Conservation (phyloP, 2,113 vertebrate species). For the Electrona antarctica region DNA sequence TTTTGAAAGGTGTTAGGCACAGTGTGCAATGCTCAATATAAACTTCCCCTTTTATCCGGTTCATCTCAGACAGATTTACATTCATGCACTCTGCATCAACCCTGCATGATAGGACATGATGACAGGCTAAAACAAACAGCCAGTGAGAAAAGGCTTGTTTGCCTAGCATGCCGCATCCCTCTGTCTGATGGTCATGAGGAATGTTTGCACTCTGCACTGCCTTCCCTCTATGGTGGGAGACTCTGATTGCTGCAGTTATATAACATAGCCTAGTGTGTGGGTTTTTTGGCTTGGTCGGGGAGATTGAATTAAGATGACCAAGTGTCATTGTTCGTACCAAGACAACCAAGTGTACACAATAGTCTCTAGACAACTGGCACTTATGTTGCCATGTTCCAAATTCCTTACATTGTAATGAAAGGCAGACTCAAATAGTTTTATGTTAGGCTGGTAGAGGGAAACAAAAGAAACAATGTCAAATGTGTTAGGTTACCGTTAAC, state of each 20-base stretch:
- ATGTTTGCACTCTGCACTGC: not conserved
- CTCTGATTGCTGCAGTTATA: conserved; percentile 17
- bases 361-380: too few relatives aligned
- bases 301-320: too few relatives aligned
- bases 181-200: not conserved
- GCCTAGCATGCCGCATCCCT: not conserved
- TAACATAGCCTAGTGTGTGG: conserved; percentile 3
- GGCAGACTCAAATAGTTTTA: too few relatives aligned
- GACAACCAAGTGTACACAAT: too few relatives aligned
- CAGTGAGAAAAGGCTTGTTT: not conserved
- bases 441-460: too few relatives aligned
- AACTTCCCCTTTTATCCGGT: not conserved
- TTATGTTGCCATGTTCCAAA: too few relatives aligned
- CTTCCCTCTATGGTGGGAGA: not conserved
- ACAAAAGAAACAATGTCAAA: too few relatives aligned
- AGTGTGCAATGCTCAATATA: not conserved
- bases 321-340: too few relatives aligned
- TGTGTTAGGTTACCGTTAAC: too few relatives aligned
- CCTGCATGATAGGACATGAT: not conserved
- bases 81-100: not conserved
- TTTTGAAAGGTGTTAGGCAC: not conserved
- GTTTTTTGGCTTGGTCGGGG: not conserved
- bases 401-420: too few relatives aligned
- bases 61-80: not conserved
- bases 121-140: conserved; percentile 6